phyloP scores from a whole-genome alignment of 2,113 vertebrate genomes.

The Neotragus moschatus region DNA sequence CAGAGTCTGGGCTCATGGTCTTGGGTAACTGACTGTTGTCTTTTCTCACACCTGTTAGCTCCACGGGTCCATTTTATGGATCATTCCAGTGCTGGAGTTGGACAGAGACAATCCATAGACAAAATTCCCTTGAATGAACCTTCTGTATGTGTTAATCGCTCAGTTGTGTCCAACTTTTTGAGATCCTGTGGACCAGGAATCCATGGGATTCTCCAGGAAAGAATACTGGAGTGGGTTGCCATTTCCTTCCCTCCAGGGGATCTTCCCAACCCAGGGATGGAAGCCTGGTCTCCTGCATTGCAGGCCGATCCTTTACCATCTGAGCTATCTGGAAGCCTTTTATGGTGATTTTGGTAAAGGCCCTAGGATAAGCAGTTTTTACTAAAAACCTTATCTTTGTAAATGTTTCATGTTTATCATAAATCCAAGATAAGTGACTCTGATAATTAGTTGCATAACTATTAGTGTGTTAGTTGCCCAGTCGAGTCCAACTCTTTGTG shows the following conservation, averaged over 20 bases:
- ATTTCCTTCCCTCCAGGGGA: neutral
- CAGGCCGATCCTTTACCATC: neutral
- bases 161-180: neutral
- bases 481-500: neutral
- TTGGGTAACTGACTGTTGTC: accelerated
- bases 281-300: neutral
- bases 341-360: neutral
- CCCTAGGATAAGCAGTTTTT: neutral
- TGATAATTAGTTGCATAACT: too few relatives aligned
- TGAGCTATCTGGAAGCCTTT: neutral
- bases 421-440: neutral
- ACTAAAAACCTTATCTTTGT: neutral
- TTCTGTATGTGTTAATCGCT: accelerated
- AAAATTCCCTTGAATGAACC: neutral
- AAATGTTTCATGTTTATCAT: neutral
- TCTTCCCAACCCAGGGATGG: neutral
- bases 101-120: neutral
- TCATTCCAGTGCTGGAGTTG: neutral
- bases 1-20: too few relatives aligned
- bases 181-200: too few relatives aligned
- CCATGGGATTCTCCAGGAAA: neutral
- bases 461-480: neutral
- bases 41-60: neutral
- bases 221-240: neutral
- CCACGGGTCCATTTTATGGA: neutral